Base-by-base conservation (phyloP, 1,140 invertebrate genomes). In the Hyphantria cunea region DNA sequence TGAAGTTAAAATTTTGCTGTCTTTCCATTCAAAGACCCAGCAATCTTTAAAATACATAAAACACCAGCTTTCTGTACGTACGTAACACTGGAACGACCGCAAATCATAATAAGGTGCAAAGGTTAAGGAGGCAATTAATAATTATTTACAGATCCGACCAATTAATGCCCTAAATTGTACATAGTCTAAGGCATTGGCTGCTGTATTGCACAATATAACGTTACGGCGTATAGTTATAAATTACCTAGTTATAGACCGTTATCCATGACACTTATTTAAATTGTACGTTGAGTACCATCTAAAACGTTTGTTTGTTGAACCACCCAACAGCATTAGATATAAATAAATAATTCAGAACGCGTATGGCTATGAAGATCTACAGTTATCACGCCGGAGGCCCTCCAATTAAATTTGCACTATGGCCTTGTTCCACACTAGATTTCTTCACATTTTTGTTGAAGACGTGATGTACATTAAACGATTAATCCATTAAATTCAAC, bases 271-370 rank as follows among this genome's bases (percentile, higher is more conserved):
- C 14, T 49, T 53, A 14, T 15, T 33, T 58, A 8, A n/a, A 25
- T 0, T 51, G 17, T 10, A n/a, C 8, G 14, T 32, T 15, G 12
- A n/a, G 32, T 25, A 10, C 17, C 17, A 25, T 25, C 17, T 12
- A 45, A 47, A 58, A 64, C 49, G 58, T 45, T 60, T 39, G 55
- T 49, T n/a, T n/a, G n/a, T n/a, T n/a, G n/a, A n/a, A n/a, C n/a
- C 48, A 32, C 50, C 56, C 56, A 56, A 52, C 45, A n/a, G 42
- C 34, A 63, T 48, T 48, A 34, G 15, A n/a, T n/a, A n/a, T n/a
- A 54, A 25, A 5, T 25, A 76, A 74, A 66, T 61, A 76, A 80
- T 80, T 80, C 76, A 78, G 78, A 73, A 51, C 75, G 75, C 76
- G 70, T 68, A 49, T 47, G 62, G n/a, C n/a, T 25, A 68, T 64